A percentile compares a stretch with the other conserved stretches of the same genome.
These are phyloP conservation scores for Stenurella melanura DNA, from an alignment of 2,888 invertebrate species.

Conservation along the genomic window DNA sequence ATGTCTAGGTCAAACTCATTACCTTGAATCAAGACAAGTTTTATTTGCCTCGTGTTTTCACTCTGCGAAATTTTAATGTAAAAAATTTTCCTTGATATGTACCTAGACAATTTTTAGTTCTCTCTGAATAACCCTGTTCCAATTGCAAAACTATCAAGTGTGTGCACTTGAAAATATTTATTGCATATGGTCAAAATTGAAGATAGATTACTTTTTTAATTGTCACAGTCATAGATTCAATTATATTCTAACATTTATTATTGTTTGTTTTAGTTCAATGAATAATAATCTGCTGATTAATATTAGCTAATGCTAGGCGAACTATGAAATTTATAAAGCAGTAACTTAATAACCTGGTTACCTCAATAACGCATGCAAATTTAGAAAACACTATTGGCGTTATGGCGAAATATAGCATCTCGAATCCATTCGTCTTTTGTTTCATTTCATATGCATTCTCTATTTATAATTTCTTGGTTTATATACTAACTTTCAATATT, in stretches of 20 bases:
- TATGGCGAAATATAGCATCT: not conserved
- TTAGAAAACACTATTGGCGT: not conserved
- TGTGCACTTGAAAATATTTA: not conserved
- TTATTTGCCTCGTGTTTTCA: too few relatives aligned
- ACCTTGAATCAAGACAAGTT: too few relatives aligned
- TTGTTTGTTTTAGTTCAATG: not conserved
- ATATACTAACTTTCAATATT: too few relatives aligned
- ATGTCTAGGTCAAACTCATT: too few relatives aligned
- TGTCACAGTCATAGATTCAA: not conserved
- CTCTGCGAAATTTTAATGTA: not conserved
- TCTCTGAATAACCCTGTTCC: not conserved
- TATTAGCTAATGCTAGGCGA: not conserved
- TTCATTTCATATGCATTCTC: too few relatives aligned
- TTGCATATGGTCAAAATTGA: not conserved
- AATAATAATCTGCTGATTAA: not conserved
- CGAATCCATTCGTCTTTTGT: not conserved
- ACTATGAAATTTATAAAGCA: not conserved
- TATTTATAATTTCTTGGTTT: too few relatives aligned
- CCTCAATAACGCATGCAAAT: not conserved
- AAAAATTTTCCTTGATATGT: not conserved
- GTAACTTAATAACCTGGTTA: not conserved
- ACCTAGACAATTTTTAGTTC: not conserved
- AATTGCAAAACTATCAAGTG: not conserved
- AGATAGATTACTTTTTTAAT: not conserved
- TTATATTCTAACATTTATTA: not conserved